Conservation (phyloP, 2,797 vertebrate genomes). For the Neosalanx taihuensis region DNA sequence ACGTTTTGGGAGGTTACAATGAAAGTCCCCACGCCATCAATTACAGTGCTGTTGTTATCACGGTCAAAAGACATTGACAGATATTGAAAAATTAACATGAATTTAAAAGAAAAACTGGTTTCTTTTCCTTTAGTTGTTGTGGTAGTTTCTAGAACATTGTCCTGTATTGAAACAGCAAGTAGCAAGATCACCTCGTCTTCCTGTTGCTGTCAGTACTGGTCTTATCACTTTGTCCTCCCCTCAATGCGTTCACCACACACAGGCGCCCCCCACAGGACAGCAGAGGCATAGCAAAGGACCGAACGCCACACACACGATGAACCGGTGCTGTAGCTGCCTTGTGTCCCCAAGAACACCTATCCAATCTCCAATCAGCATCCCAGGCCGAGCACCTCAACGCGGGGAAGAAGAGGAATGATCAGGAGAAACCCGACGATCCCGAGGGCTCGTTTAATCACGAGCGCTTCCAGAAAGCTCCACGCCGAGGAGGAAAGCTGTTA, state of each 20-base stretch:
- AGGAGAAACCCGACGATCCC: neutral
- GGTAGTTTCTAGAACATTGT: too few relatives aligned
- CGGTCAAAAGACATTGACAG: too few relatives aligned
- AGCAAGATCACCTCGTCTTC: too few relatives aligned
- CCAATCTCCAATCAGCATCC: neutral
- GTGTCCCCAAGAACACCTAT: neutral
- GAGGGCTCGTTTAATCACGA: neutral
- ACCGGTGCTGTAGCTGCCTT: neutral
- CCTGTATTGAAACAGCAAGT: too few relatives aligned
- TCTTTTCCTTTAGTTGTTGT: too few relatives aligned
- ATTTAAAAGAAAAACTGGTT: too few relatives aligned
- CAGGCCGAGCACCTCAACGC: too few relatives aligned
- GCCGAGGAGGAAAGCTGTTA: neutral
- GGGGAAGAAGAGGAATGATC: neutral
- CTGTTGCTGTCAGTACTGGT: slow-evolving; percentile 9
- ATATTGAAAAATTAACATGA: too few relatives aligned
- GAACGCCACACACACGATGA: neutral
- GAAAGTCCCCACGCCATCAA: slow-evolving; percentile 64
- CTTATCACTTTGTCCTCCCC: slow-evolving; percentile 42
- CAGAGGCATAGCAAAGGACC: slow-evolving; percentile 47
- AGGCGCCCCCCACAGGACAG: slow-evolving; percentile 71
- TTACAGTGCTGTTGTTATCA: too few relatives aligned
- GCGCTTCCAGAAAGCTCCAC: neutral
- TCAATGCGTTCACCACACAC: slow-evolving; percentile 54
- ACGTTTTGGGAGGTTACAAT: slow-evolving; percentile 63